Evolutionary conservation across 2,888 invertebrate genomes (phyloP).

Genomic region (Xestobium rufovillosum): DNA sequence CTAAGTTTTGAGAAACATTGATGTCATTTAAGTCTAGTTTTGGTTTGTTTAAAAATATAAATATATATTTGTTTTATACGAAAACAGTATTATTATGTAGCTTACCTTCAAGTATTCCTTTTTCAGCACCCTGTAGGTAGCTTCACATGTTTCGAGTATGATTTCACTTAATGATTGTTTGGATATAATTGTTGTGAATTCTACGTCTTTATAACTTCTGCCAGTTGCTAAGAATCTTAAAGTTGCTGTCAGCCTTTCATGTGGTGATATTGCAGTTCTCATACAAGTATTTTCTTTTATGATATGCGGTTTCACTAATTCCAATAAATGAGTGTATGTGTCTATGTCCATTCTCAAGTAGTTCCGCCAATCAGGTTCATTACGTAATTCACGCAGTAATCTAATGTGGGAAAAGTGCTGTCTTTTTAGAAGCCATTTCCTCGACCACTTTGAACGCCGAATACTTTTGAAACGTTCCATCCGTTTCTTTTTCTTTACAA

Average conservation of each 20-base stretch:
- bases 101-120: conserved; percentile 18
- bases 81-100: conserved; percentile 15
- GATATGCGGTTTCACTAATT: too few species aligned
- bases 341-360: too few species aligned
- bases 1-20: conserved; percentile 13
- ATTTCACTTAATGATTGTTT: conserved; percentile 24
- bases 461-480: conserved; percentile 16
- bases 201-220: conserved; percentile 27
- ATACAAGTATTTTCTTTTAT: too few species aligned
- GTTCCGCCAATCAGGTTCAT: conserved; percentile 26
- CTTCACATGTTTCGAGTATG: conserved; percentile 18
- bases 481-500: conserved; percentile 13
- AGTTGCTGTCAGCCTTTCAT: conserved; percentile 28
- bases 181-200: conserved; percentile 29
- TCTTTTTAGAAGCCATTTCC: conserved; percentile 19
- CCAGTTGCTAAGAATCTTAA: conserved; percentile 31
- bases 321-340: too few species aligned
- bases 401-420: conserved; percentile 19
- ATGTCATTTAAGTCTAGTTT: conserved; percentile 6
- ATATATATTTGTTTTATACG: too few species aligned
- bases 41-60: too few species aligned
- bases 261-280: conserved; percentile 23
- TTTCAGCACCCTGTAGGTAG: conserved; percentile 16
- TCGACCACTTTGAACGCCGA: too few species aligned
- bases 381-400: conserved; percentile 19